These are phyloP conservation scores for Oophaga pumilio DNA, from an alignment of 2,113 vertebrate genomes.

Conservation along the genomic window DNA sequence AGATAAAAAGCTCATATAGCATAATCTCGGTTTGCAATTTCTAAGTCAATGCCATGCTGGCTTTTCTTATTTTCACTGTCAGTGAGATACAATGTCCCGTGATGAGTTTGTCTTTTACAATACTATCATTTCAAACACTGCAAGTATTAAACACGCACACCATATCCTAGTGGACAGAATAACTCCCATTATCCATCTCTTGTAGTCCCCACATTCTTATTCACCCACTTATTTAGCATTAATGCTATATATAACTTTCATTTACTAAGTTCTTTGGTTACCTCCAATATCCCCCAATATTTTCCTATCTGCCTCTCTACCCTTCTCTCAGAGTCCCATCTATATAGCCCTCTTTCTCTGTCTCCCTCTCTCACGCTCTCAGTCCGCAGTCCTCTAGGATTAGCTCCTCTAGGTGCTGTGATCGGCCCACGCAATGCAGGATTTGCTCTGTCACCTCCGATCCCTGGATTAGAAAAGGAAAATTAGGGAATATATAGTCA, in stretches of 20 bases:
- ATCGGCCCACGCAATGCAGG: constrained; percentile 87
- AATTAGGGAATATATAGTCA: background rate
- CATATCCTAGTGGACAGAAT: background rate
- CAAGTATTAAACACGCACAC: background rate
- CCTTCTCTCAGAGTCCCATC: constrained; percentile 22
- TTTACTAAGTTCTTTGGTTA: background rate
- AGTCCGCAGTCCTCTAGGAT: constrained; percentile 88
- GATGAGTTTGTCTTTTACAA: background rate
- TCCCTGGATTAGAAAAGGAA: constrained; percentile 68
- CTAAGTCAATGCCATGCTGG: background rate
- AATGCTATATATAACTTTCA: background rate
- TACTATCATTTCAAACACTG: background rate
- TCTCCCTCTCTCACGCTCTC: constrained; percentile 79
- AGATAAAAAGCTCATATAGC: background rate
- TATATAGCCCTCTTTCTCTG: constrained; percentile 42
- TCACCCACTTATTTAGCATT: background rate
- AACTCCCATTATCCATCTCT: background rate
- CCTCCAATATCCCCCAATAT: background rate
- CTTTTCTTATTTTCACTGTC: background rate
- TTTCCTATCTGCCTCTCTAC: constrained; percentile 18
- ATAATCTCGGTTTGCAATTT: background rate
- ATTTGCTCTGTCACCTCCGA: constrained; percentile 91
- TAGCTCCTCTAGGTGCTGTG: constrained; percentile 88
- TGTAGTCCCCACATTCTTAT: background rate
- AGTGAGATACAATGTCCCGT: background rate